Percentiles rank a stretch among this genome's conserved stretches.
These are phyloP conservation scores for Strix uralensis DNA, from an alignment of 2,113 vertebrate genomes.

Conservation along the genomic window DNA sequence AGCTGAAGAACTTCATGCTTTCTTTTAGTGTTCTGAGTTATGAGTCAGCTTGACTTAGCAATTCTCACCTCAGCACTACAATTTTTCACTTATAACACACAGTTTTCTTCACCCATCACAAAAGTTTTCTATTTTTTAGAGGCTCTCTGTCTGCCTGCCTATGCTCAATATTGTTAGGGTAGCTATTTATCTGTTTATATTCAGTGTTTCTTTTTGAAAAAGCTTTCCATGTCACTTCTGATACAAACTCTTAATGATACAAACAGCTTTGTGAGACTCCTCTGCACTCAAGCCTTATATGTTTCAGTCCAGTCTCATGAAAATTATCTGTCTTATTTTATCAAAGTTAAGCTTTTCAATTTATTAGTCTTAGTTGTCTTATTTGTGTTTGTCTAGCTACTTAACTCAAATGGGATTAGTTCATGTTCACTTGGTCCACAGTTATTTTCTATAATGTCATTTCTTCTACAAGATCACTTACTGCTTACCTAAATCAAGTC, in stretches of 20 bases:
- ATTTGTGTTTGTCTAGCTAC: not conserved
- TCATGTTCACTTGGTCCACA: not conserved
- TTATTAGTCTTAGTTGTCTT: not conserved
- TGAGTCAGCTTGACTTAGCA: constrained; percentile 13
- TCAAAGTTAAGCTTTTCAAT: constrained; percentile 1
- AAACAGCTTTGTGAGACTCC: not conserved
- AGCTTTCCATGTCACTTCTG: not conserved
- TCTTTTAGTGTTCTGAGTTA: not conserved
- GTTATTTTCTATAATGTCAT: not conserved
- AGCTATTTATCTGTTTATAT: constrained; percentile 22
- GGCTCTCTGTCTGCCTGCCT: not conserved
- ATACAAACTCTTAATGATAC: not conserved
- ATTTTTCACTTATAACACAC: constrained; percentile 21
- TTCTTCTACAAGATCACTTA: not conserved
- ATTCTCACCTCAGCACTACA: not conserved
- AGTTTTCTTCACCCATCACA: not conserved
- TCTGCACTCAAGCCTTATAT: not conserved
- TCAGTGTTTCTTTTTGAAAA: not conserved
- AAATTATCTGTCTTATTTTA: not conserved
- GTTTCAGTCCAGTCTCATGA: not conserved
- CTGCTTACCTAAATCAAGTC: not conserved
- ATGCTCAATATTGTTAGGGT: not conserved
- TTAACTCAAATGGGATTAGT: not conserved
- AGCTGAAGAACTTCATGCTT: not conserved
- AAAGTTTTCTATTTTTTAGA: not conserved